These are phyloP conservation scores for Fabriciana adippe DNA, from an alignment of 2,888 invertebrate species.

Conservation along the genomic window DNA sequence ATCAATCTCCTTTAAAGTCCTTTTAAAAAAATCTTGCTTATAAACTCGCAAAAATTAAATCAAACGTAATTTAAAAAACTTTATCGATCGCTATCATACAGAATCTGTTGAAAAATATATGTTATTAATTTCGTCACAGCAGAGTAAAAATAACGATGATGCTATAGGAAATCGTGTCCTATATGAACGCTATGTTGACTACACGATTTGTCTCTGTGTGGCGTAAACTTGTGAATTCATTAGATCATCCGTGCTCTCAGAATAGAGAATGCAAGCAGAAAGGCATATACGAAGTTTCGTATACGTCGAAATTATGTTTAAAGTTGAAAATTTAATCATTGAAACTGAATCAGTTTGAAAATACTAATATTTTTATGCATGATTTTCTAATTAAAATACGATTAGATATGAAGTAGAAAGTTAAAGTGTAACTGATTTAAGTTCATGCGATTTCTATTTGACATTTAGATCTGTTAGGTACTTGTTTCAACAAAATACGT, in stretches of 20 bases:
- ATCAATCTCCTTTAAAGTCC: no score
- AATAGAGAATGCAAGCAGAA: neutral
- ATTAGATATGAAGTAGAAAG: neutral
- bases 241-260: conserved; percentile 45
- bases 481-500: conserved; percentile 30
- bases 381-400: neutral
- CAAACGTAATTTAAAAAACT: no score
- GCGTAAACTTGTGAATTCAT: conserved; percentile 51
- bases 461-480: conserved; percentile 9
- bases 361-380: no score
- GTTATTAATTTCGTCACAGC: conserved; percentile 19
- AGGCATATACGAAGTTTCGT: neutral
- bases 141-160: conserved; percentile 36
- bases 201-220: conserved; percentile 34
- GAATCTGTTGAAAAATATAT: no score
- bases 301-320: neutral
- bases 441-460: neutral
- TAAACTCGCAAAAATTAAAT: no score
- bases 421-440: neutral
- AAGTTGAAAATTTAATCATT: no score
- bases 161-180: conserved; percentile 28
- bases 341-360: no score
- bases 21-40: no score
- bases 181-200: conserved; percentile 13
- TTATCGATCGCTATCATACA: no score